phyloP scores from a whole-genome alignment of 2,797 vertebrate genomes.

The Melanotaenia parkinsoni region DNA sequence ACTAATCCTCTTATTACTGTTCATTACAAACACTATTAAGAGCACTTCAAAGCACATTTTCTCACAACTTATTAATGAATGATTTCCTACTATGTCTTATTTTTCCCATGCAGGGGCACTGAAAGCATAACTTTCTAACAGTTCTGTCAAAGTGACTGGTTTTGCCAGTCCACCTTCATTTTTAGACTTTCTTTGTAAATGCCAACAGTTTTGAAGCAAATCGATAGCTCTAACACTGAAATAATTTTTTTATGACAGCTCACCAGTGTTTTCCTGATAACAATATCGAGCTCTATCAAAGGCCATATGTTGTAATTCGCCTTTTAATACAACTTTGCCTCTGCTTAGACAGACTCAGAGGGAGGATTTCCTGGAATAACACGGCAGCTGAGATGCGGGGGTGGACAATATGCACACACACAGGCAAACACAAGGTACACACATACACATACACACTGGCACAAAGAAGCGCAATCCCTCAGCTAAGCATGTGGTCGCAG shows the following conservation, averaged over 20 bases:
- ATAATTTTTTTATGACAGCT: constrained; percentile 58
- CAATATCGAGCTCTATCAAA: constrained; percentile 52
- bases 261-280: constrained; percentile 47
- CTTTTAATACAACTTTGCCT: constrained; percentile 58
- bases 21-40: constrained; percentile 41
- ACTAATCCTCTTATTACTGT: constrained; percentile 3
- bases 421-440: constrained; percentile 45
- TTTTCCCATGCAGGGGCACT: constrained; percentile 9
- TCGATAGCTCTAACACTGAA: constrained; percentile 54
- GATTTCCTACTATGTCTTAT: constrained; percentile 8
- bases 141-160: constrained; percentile 1
- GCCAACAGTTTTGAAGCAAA: constrained; percentile 55
- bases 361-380: constrained; percentile 69
- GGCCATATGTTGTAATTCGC: constrained; percentile 55
- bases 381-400: constrained; percentile 52
- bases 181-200: constrained; percentile 54
- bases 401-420: constrained; percentile 57
- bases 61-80: constrained; percentile 39
- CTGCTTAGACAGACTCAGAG: constrained; percentile 53
- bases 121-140: constrained; percentile 22
- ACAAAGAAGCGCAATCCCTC: constrained; percentile 60
- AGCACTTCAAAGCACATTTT: constrained; percentile 32
- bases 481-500: constrained; percentile 62
- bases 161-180: constrained; percentile 8
- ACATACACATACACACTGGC: constrained; percentile 15